Evolutionary conservation across 2,797 vertebrate genomes (phyloP), one percentile per base, ranked within the genome.

Genomic region (Hybognathus amarus): DNA sequence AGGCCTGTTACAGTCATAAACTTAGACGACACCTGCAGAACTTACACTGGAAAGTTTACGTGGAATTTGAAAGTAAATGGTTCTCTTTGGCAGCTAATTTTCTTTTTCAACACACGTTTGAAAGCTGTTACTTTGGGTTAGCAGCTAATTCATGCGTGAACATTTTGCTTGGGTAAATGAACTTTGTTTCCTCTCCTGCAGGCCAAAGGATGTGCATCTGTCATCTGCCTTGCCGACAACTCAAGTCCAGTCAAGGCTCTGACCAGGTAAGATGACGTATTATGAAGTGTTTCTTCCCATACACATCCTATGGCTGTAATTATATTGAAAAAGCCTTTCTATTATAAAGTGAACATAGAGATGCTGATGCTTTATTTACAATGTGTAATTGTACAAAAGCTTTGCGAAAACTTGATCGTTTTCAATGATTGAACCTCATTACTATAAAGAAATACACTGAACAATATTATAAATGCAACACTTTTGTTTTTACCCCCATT

Each of bases 181-280:
- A 33, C 13, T 8, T 81, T 64, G 22, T 50, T 70, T 50, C 2
- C 20, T 56, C 27, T 76, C 77, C 89, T 85, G 71, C 90, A 99
- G 98, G 97, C 40, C 97, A 97, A 90, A 96, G 94, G 90, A 99
- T 99, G 98, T 99, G 97, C 85, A 99, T 99, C 90, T 99, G 98
- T 88, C 96, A 98, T 91, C 94, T 99, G 88, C 89, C 97, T 67
- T 99, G 98, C 90, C 94, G 91, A 79, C 94, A 95, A 75, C 92
- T 95, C 82, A 98, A 96, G 89, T 95, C 96, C 88, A 94, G 94
- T 85, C 88, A 94, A 6, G 81, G 85, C 33, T 94, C 93, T 91
- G 97, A 97, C 77, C 97, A 97, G 96, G 95, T 95, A 69, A 89
- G 33, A 8, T 69, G 18, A 75, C 3, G 17, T 27, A 61, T 30